phyloP scores from a whole-genome alignment of 2,113 vertebrate genomes.

The Macaca nemestrina region DNA sequence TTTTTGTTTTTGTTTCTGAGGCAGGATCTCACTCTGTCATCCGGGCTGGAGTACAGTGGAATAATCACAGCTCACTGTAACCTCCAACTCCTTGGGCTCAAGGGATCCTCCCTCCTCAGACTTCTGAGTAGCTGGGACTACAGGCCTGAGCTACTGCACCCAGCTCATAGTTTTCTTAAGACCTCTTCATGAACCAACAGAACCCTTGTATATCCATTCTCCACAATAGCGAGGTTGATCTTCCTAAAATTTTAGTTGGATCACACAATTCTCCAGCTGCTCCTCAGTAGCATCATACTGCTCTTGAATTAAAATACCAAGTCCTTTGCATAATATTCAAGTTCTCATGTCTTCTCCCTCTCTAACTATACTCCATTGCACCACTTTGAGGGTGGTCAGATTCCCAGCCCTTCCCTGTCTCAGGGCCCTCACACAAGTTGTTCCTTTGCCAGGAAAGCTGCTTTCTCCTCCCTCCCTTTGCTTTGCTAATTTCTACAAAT shows the following conservation, averaged over 20 bases:
- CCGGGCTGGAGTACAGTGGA: too few species aligned
- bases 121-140: too few species aligned
- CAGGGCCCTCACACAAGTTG: not conserved
- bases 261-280: not conserved
- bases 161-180: slow-evolving; percentile 24
- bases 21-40: too few species aligned
- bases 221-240: not conserved
- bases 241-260: slow-evolving; percentile 27
- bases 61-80: too few species aligned
- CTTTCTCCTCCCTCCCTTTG: not conserved
- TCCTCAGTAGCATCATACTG: not conserved
- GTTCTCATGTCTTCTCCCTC: not conserved
- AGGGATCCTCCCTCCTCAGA: too few species aligned
- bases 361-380: not conserved
- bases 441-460: not conserved
- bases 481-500: slow-evolving; percentile 11
- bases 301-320: slow-evolving; percentile 12
- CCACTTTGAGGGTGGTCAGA: too few species aligned
- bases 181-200: not conserved
- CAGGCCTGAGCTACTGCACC: too few species aligned
- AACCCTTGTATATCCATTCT: not conserved
- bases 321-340: not conserved
- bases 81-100: too few species aligned
- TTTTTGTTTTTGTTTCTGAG: not conserved
- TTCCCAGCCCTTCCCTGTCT: not conserved